Percentiles rank a stretch among this genome's conserved stretches.
These are phyloP conservation scores for Meleagris gallopavo DNA, from an alignment of 2,113 vertebrate species.

Conservation along the genomic window DNA sequence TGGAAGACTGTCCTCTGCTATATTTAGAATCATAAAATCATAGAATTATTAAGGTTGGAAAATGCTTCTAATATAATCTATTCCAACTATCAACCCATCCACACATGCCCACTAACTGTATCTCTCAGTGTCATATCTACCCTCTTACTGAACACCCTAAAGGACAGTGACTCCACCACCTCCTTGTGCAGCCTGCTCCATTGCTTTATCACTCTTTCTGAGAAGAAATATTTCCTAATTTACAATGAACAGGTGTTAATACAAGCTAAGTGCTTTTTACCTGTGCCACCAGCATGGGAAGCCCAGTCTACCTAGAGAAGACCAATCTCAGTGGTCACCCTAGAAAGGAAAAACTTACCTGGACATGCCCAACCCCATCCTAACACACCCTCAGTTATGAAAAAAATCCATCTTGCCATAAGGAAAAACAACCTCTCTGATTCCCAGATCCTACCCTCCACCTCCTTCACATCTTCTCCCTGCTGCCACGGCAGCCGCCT, in stretches of 20 bases:
- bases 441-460: not conserved
- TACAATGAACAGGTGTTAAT: not conserved
- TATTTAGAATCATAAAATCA: too few relatives aligned
- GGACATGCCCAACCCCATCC: not conserved
- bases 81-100: too few relatives aligned
- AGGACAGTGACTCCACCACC: too few relatives aligned
- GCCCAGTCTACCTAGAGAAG: not conserved
- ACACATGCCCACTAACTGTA: too few relatives aligned
- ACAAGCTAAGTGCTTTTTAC: not conserved
- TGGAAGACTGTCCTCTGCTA: not conserved
- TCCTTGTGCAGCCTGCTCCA: too few relatives aligned
- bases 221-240: not conserved
- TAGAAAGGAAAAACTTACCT: not conserved
- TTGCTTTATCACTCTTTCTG: too few relatives aligned
- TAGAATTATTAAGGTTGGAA: too few relatives aligned
- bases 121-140: too few relatives aligned
- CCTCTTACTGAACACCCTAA: too few relatives aligned
- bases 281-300: not conserved
- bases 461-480: not conserved
- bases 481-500: not conserved
- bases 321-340: rapidly evolving
- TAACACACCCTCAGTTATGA: conserved; percentile 14
- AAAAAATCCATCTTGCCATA: not conserved
- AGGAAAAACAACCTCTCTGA: not conserved
- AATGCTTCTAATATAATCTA: too few relatives aligned